phyloP scores from a whole-genome alignment of 2,797 vertebrate genomes.

The Ctenopoma kingsleyae region DNA sequence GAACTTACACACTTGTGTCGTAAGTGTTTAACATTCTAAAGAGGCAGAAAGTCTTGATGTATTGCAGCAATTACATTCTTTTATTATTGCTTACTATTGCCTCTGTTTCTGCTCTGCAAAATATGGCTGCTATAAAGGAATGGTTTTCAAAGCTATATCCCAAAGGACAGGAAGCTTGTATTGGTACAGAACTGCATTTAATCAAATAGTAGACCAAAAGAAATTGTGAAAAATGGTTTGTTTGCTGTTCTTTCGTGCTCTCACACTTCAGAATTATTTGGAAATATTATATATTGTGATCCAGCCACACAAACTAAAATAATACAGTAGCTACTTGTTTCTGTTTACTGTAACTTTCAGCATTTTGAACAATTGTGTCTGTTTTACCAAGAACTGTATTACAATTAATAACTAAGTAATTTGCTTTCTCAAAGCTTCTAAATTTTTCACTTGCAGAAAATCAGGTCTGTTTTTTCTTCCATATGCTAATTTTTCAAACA shows the following conservation, averaged over 20 bases:
- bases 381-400: conserved; percentile 15
- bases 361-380: conserved; percentile 21
- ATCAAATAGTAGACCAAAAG: conserved; percentile 15
- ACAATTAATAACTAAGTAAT: conserved; percentile 35
- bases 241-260: conserved; percentile 1
- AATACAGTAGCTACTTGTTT: conserved; percentile 8
- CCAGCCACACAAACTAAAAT: conserved; percentile 1
- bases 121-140: conserved; percentile 32
- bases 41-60: conserved; percentile 51
- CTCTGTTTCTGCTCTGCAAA: conserved; percentile 41
- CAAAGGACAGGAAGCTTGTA: conserved; percentile 17
- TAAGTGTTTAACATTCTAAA: conserved; percentile 53
- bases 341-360: conserved; percentile 32
- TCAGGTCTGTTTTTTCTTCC: conserved; percentile 1
- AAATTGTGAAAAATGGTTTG: not conserved
- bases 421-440: conserved; percentile 15
- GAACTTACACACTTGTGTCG: conserved; percentile 32
- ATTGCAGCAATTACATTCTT: conserved; percentile 48
- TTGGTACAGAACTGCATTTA: conserved; percentile 30
- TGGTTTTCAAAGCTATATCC: conserved; percentile 37
- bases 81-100: conserved; percentile 35
- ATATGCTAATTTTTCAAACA: conserved; percentile 5
- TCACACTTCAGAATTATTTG: conserved; percentile 19
- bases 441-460: conserved; percentile 22
- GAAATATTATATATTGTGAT: conserved; percentile 25